Conservation (phyloP, 2,113 vertebrate genomes). For the Acrocephalus kingi region DNA sequence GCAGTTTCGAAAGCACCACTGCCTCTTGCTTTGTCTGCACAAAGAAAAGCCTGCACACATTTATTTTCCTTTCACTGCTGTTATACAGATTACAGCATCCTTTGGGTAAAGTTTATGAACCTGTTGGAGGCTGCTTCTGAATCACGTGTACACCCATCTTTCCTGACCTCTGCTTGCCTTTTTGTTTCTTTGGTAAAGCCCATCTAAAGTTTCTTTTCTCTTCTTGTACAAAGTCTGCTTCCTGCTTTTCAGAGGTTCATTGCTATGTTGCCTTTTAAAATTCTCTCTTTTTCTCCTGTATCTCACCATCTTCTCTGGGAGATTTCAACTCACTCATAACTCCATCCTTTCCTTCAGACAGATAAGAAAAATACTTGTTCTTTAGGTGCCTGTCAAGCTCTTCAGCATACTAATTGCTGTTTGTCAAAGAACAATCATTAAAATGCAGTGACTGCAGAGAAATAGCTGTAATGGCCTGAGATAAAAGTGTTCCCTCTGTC, state of each 20-base stretch:
- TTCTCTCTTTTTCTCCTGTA: neutral
- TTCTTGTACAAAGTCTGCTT: neutral
- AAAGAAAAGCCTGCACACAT: neutral
- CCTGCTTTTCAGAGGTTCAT: neutral
- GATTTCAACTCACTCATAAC: neutral
- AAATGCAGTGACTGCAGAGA: neutral
- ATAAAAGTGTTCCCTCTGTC: neutral
- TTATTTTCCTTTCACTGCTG: neutral
- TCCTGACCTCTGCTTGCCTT: neutral
- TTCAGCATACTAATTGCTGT: conserved; percentile 20
- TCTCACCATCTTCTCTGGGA: neutral
- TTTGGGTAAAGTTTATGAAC: neutral
- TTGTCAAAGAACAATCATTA: conserved; percentile 26
- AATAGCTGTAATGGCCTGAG: neutral
- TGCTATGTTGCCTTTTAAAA: neutral
- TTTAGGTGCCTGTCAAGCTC: neutral
- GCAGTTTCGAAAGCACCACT: neutral
- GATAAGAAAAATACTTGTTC: neutral
- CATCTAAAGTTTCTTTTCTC: neutral
- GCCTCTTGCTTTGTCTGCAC: neutral
- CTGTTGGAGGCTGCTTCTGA: neutral
- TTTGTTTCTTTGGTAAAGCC: neutral
- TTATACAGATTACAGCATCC: neutral
- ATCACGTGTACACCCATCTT: neutral
- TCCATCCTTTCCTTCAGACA: neutral